Evolutionary conservation across 1,140 invertebrate species (phyloP), one percentile per base, ranked within the genome.

Genomic region (Radopholus similis): DNA sequence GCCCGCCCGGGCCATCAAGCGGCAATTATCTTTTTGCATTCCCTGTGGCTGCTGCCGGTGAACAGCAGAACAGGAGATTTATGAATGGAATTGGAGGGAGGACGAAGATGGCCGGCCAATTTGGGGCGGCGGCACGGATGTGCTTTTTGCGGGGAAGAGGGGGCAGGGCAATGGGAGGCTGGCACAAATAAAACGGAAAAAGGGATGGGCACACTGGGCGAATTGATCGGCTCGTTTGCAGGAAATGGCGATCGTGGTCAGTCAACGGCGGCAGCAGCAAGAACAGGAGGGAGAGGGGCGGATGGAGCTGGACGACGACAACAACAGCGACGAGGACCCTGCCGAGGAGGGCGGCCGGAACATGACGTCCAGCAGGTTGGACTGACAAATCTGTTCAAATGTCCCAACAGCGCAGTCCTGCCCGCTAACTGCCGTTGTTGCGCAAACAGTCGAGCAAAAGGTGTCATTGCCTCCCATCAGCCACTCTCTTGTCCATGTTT

Each of bases 21-120:
- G 57, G 37, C 40, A 42, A 62, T 62, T 62, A 47, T 62, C 58
- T 47, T 40, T 47, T 47, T 47, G 40, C 40, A 6, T 59, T 28
- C 15, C 30, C 21, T 21, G 8, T 23, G 21, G 4, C 9, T 15
- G 21, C n/a, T 9, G 23, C 42, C 42, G 13, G n/a, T 23, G 42
- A 47, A 47, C 42, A 47, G 42, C 42, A 23, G 23, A 47, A 51
- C 18, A 28, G n/a, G 47, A 51, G 47, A 51, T 51, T 51, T 51
- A 51, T 51, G 47, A 51, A n/a, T n/a, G n/a, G n/a, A 15, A 47
- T 13, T 51, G 47, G 47, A 4, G 13, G 5, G 44, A 13, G 44
- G 26, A 47, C n/a, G 44, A 23, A 47, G 15, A 13, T n/a, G 44
- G 6, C n/a, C 44, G 6, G 44, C n/a, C n/a, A n/a, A n/a, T n/a